These are phyloP conservation scores for Myiozetetes cayanensis DNA, from an alignment of 2,113 vertebrate species.

Conservation along the genomic window DNA sequence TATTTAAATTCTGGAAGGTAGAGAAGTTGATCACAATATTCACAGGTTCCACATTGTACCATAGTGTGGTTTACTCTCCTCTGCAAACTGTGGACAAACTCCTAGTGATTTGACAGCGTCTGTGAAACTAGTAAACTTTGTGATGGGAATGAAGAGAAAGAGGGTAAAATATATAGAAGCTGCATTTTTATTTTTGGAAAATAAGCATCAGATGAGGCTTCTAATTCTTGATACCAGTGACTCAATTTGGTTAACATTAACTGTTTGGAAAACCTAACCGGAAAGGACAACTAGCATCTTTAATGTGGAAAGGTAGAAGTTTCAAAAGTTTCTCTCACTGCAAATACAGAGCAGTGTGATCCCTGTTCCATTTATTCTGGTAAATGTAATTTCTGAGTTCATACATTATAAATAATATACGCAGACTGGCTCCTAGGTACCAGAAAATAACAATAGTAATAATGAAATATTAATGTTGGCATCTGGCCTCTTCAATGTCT, in stretches of 20 bases:
- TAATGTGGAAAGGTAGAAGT: neutral
- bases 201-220: neutral
- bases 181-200: neutral
- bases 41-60: neutral
- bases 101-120: neutral
- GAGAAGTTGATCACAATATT: neutral
- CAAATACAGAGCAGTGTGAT: neutral
- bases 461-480: neutral
- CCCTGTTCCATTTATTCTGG: neutral
- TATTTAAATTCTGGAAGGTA: neutral
- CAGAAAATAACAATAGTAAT: neutral
- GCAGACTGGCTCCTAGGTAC: fast-evolving
- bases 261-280: neutral
- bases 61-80: neutral
- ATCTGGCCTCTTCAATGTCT: neutral
- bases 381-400: neutral
- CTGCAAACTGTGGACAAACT: neutral
- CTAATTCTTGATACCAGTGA: neutral
- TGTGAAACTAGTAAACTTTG: neutral
- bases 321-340: neutral
- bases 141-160: neutral
- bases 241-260: neutral
- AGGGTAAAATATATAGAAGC: neutral
- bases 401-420: neutral
- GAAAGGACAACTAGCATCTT: neutral